Conservation (phyloP, 2,888 invertebrate species). For the Drosophila colorata region DNA sequence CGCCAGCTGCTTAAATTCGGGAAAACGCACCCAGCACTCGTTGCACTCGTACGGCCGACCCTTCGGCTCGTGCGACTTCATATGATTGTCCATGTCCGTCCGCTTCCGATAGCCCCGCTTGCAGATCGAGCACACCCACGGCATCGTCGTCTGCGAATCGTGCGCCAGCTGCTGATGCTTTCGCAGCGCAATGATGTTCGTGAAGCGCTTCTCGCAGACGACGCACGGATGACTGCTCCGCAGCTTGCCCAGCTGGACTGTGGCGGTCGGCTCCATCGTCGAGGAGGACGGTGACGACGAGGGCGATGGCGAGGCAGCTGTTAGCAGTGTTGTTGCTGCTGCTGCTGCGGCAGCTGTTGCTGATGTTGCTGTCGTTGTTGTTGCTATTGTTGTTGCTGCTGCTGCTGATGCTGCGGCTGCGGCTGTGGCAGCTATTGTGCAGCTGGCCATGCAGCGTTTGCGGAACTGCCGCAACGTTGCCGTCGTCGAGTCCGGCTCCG, state of each 20-base stretch:
- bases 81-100: constrained; percentile 81
- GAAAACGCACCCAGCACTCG: constrained; percentile 82
- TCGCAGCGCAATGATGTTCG: constrained; percentile 77
- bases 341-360: not conserved
- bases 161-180: constrained; percentile 81
- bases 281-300: constrained; percentile 74
- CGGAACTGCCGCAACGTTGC: constrained; percentile 79
- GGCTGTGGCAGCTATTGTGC: not conserved
- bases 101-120: constrained; percentile 82
- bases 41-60: constrained; percentile 82
- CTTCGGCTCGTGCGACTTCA: constrained; percentile 82
- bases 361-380: constrained; percentile 6
- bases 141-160: constrained; percentile 71
- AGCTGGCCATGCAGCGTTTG: constrained; percentile 58
- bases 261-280: constrained; percentile 48
- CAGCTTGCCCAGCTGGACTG: constrained; percentile 53
- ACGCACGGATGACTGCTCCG: constrained; percentile 73
- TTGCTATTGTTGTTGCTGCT: constrained; percentile 1
- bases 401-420: not conserved
- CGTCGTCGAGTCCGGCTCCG: constrained; percentile 82
- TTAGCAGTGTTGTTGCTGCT: constrained; percentile 18
- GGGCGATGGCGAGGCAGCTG: constrained; percentile 49
- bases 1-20: constrained; percentile 80
- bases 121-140: constrained; percentile 79
- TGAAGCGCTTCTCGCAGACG: constrained; percentile 78